phyloP scores from a whole-genome alignment of 2,888 invertebrate genomes.

The Patella depressa region DNA sequence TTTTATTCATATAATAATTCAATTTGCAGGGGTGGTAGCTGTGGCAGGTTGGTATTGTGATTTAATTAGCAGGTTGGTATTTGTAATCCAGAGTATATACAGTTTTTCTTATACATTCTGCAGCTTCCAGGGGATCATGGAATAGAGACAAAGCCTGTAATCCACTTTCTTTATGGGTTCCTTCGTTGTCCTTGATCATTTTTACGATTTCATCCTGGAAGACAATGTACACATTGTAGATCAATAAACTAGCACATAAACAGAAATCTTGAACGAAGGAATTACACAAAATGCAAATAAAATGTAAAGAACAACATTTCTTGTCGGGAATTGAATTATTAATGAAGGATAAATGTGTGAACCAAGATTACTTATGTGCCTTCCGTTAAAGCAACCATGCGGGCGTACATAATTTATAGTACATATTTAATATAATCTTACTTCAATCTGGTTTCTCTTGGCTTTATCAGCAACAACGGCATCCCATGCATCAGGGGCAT shows the following conservation, averaged over 20 bases:
- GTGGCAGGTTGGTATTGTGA: background rate
- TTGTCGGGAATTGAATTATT: no score
- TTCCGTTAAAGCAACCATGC: no score
- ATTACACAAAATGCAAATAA: no score
- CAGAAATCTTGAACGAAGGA: no score
- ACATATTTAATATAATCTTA: background rate
- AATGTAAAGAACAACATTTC: no score
- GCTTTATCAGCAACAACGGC: background rate
- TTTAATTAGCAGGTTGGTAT: background rate
- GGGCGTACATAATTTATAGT: background rate
- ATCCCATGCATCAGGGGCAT: background rate
- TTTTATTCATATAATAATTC: no score
- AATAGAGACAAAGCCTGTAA: background rate
- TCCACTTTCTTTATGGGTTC: background rate
- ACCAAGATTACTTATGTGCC: no score
- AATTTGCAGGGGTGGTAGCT: background rate
- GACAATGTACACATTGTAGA: background rate
- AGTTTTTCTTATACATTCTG: background rate
- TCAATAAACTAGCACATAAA: no score
- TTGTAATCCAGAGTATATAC: background rate
- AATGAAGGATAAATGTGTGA: no score
- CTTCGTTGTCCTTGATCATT: background rate
- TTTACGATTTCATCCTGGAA: background rate
- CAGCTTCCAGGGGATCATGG: slow-evolving; percentile 1
- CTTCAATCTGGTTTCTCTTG: background rate